phyloP scores from a whole-genome alignment of 2,113 vertebrate genomes.

The Chamaea fasciata region DNA sequence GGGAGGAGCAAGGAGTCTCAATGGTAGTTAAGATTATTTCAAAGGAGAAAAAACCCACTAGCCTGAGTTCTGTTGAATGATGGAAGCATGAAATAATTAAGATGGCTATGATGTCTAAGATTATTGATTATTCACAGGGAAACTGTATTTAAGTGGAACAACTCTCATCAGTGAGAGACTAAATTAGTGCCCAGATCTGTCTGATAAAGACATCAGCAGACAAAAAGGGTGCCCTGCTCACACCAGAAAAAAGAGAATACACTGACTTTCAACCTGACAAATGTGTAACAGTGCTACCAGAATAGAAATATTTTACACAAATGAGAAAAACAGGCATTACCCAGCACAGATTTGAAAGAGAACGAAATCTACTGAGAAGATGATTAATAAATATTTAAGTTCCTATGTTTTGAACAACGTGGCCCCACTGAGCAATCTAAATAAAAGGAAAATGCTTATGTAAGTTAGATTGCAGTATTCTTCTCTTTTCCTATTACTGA shows the following conservation, averaged over 20 bases:
- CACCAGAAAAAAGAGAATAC: not conserved
- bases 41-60: not conserved
- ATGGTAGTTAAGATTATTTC: slow-evolving; percentile 16
- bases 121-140: slow-evolving; percentile 12
- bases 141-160: slow-evolving; percentile 32
- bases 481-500: slow-evolving; percentile 18
- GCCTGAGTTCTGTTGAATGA: not conserved
- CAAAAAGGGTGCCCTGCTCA: not conserved
- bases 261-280: not conserved
- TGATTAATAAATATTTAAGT: slow-evolving; percentile 44
- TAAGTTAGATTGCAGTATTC: slow-evolving; percentile 34
- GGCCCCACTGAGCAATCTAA: not conserved
- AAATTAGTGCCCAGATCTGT: slow-evolving; percentile 2
- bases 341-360: not conserved
- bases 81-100: slow-evolving; percentile 2
- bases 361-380: not conserved
- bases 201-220: slow-evolving; percentile 25
- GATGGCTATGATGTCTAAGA: not conserved
- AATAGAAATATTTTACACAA: not conserved
- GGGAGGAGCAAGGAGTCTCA: not conserved
- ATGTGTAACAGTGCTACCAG: not conserved
- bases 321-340: not conserved
- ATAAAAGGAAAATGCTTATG: slow-evolving; percentile 35
- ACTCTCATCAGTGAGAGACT: not conserved
- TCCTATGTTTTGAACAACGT: not conserved